Evolutionary conservation across 2,113 vertebrate species (phyloP), one percentile per base, ranked within the genome.

Genomic region (Electrona antarctica): DNA sequence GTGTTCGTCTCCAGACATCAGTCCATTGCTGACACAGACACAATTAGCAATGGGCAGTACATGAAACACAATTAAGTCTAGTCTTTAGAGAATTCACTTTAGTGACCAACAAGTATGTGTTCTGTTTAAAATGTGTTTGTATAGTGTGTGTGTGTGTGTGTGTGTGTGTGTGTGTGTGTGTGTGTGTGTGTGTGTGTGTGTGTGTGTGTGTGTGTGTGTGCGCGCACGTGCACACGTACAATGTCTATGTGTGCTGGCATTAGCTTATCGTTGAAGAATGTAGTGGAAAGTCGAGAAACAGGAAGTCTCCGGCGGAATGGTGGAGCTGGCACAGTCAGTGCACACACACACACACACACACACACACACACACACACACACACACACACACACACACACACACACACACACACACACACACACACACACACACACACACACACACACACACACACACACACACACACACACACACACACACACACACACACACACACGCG

Each of bases 331-430:
- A 41, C 33, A 41, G 3, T 41, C 33, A 41, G 33, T 41, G 33
- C 33, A 41, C 33, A 41, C 76, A 78, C 63, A 70, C 67, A 67
- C 69, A 69, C 77, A 46, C 58, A 28, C 48, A 67, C 29, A 57
- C n/a, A 48, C 45, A 21, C 54, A 64, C 58, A 70, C 73, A 73
- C 73, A 77, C 72, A 62, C 56, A 59, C n/a, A 60, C 74, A 71
- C 41, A 63, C 56, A 55, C 12, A n/a, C 49, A 64, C 48, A 52
- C 63, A 60, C 21, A n/a, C 76, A 78, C 63, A 70, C 67, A 67
- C 69, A 69, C 77, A 46, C 58, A 28, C 48, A 67, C 29, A 57
- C n/a, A 48, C 45, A 21, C 54, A 64, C 58, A 70, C 73, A 73
- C 73, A 77, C 71, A 62, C 56, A 59, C n/a, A 60, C 74, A 71